phyloP scores from a whole-genome alignment of 1,140 invertebrate species.

The Drosophila santomea region DNA sequence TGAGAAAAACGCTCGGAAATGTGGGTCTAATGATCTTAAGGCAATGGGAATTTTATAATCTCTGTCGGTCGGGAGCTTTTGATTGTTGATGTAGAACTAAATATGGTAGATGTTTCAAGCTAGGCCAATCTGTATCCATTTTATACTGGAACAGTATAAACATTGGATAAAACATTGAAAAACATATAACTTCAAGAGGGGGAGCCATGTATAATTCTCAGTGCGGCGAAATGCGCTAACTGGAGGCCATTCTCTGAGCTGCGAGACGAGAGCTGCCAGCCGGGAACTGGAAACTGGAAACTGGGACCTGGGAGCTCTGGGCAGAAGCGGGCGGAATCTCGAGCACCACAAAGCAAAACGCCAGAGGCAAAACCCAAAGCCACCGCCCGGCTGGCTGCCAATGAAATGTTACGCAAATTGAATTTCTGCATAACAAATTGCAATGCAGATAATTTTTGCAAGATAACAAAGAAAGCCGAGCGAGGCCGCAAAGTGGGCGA shows the following conservation, averaged over 20 bases:
- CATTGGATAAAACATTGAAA: no score
- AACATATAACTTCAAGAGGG: no score
- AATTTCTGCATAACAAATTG: slow-evolving; percentile 79
- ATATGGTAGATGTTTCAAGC: no score
- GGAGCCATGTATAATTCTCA: not conserved
- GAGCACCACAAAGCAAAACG: slow-evolving; percentile 67
- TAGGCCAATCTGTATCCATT: no score
- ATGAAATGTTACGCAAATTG: slow-evolving; percentile 79
- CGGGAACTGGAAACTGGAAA: not conserved
- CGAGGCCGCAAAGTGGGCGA: slow-evolving; percentile 34
- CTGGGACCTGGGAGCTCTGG: not conserved
- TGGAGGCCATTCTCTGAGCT: slow-evolving; percentile 47
- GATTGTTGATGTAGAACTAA: no score
- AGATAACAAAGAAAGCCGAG: slow-evolving; percentile 45
- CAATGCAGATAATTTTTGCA: slow-evolving; percentile 67
- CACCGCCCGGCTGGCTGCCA: slow-evolving; percentile 57
- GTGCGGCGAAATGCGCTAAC: slow-evolving; percentile 37
- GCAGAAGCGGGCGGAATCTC: slow-evolving; percentile 44
- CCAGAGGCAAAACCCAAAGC: slow-evolving; percentile 36
- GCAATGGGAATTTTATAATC: not conserved
- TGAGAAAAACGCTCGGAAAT: not conserved
- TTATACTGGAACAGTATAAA: no score
- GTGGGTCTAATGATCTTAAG: not conserved
- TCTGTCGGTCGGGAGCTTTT: no score
- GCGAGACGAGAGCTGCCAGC: not conserved